These are phyloP conservation scores for Neotoxoptera formosana DNA, from an alignment of 1,140 invertebrate species.

Conservation along the genomic window DNA sequence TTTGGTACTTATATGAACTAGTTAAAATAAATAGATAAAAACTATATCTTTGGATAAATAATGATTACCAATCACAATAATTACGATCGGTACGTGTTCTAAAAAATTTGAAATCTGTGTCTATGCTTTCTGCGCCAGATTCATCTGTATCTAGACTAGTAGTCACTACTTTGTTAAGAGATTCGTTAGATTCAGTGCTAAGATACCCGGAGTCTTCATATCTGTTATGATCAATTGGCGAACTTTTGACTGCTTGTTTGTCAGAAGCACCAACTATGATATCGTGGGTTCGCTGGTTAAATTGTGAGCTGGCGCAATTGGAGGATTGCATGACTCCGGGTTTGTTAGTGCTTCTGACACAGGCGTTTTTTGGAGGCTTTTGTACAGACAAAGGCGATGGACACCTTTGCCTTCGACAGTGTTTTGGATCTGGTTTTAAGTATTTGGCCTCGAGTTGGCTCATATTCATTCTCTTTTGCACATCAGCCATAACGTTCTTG, in stretches of 20 bases:
- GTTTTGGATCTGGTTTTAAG: slow-evolving; percentile 64
- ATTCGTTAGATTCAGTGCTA: slow-evolving; percentile 78
- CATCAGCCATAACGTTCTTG: slow-evolving; percentile 48
- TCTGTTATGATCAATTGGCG: slow-evolving; percentile 50
- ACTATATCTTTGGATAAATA: not conserved
- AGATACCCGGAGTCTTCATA: slow-evolving; percentile 61
- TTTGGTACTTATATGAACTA: not conserved
- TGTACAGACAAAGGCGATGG: slow-evolving; percentile 33
- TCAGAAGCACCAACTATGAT: slow-evolving; percentile 63
- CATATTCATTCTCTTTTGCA: slow-evolving; percentile 64
- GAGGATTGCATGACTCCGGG: slow-evolving; percentile 40
- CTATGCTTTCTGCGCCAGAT: slow-evolving; percentile 83
- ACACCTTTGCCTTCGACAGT: slow-evolving; percentile 61
- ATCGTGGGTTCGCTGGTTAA: slow-evolving; percentile 60
- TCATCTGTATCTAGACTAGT: slow-evolving; percentile 66
- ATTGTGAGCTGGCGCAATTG: slow-evolving; percentile 58
- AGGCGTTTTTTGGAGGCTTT: slow-evolving; percentile 59
- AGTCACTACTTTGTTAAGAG: slow-evolving; percentile 73
- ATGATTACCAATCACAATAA: slow-evolving; percentile 40
- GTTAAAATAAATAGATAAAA: not conserved
- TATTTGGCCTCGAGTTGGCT: not conserved
- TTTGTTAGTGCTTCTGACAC: slow-evolving; percentile 62
- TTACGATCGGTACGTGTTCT: slow-evolving; percentile 29
- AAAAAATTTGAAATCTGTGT: slow-evolving; percentile 86
- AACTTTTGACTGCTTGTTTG: slow-evolving; percentile 54